phyloP scores from a whole-genome alignment of 2,797 vertebrate genomes.

The Parauchenoglanis ngamensis region DNA sequence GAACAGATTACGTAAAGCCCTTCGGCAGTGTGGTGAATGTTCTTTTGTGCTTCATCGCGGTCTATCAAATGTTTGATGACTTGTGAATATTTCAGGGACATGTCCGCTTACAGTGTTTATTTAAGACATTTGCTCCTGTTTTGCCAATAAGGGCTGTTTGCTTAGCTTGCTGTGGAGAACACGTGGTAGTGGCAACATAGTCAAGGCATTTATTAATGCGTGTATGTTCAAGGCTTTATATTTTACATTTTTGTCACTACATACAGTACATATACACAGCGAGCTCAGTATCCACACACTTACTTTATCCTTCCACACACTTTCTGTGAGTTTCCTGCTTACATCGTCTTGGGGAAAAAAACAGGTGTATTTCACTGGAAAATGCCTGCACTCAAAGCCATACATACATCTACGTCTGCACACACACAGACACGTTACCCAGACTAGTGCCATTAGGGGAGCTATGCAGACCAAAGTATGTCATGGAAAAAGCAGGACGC shows the following conservation, averaged over 20 bases:
- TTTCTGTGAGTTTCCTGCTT: background rate
- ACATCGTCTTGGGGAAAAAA: background rate
- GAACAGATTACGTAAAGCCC: background rate
- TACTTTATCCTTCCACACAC: background rate
- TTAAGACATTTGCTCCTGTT: constrained; percentile 4
- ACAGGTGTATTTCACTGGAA: background rate
- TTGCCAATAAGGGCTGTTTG: background rate
- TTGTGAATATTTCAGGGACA: background rate
- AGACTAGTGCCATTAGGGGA: constrained; percentile 36
- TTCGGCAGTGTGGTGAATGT: background rate
- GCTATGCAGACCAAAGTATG: constrained; percentile 40
- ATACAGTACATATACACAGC: background rate
- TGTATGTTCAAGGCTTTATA: background rate
- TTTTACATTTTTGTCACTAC: background rate
- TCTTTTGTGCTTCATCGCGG: background rate
- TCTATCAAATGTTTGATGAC: background rate
- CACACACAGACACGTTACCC: constrained; percentile 12
- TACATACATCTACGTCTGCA: background rate
- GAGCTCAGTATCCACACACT: background rate
- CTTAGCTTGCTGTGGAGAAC: background rate
- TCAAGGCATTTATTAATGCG: background rate
- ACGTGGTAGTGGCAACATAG: background rate
- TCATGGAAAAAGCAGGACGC: constrained; percentile 49
- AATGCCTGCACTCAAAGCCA: too few relatives aligned
- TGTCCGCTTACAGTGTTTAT: constrained; percentile 7